Evolutionary conservation across 1,140 invertebrate genomes (phyloP).

Genomic region (Ladona fulva): DNA sequence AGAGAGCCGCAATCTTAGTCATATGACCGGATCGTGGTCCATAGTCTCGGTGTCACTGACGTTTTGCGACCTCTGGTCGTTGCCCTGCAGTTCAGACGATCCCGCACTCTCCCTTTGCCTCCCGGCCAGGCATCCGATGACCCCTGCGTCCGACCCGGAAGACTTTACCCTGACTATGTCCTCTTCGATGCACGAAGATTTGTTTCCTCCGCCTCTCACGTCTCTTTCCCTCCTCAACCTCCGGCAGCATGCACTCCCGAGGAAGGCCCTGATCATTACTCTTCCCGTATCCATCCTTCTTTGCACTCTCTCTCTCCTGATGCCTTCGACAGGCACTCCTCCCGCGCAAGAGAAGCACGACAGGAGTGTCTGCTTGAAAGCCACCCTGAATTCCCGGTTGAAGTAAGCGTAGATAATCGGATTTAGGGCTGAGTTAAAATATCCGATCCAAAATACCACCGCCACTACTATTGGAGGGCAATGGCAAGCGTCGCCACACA

Average conservation of each 20-base stretch:
- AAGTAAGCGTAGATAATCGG: slow-evolving; percentile 95
- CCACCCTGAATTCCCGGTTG: slow-evolving; percentile 87
- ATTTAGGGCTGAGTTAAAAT: slow-evolving; percentile 94
- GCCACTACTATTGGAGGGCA: slow-evolving; percentile 70
- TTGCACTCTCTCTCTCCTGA: too few relatives aligned
- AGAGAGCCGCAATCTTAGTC: not conserved
- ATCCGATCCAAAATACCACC: slow-evolving; percentile 92
- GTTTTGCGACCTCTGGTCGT: not conserved
- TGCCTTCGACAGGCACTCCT: too few relatives aligned
- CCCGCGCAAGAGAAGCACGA: not conserved
- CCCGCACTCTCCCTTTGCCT: too few relatives aligned
- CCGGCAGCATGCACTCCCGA: too few relatives aligned
- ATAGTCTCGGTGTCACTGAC: not conserved
- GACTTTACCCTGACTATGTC: too few relatives aligned
- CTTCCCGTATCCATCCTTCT: too few relatives aligned
- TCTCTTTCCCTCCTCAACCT: not conserved
- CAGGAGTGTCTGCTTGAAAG: slow-evolving; percentile 78
- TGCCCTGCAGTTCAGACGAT: too few relatives aligned
- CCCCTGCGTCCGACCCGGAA: too few relatives aligned
- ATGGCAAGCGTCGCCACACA: slow-evolving; percentile 61
- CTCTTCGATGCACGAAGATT: not conserved
- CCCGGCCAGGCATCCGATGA: too few relatives aligned
- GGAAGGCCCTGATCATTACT: too few relatives aligned
- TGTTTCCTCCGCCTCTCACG: not conserved
- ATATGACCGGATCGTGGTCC: not conserved